A percentile compares a stretch with the other conserved stretches of the same genome.
These are phyloP conservation scores for Drosophila macrospina DNA, from an alignment of 2,888 invertebrate genomes.

Conservation along the genomic window DNA sequence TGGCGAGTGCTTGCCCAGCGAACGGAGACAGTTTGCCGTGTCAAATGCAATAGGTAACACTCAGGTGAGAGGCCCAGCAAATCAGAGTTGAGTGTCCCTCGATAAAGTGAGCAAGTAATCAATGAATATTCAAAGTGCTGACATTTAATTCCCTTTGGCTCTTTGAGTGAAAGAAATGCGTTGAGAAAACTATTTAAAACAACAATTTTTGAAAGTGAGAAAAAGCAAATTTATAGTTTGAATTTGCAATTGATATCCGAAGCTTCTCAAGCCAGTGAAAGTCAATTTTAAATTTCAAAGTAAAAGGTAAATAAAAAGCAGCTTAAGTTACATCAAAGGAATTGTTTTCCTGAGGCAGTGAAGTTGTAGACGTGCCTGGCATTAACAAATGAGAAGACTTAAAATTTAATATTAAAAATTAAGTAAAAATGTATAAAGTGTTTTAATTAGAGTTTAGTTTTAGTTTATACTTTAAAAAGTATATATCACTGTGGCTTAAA, in stretches of 20 bases:
- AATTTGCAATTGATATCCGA: background rate
- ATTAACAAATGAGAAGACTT: slow-evolving; percentile 3
- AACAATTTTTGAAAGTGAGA: background rate
- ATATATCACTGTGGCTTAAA: too few species aligned
- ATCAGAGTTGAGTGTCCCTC: slow-evolving; percentile 56
- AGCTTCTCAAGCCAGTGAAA: background rate
- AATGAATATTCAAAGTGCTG: background rate
- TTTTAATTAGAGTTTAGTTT: too few species aligned
- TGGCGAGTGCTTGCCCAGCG: slow-evolving; percentile 1
- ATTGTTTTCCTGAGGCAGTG: background rate
- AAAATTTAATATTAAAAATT: too few species aligned
- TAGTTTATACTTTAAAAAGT: too few species aligned
- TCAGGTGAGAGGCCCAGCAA: slow-evolving; percentile 46
- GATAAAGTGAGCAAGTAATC: slow-evolving; percentile 30
- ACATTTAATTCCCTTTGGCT: background rate
- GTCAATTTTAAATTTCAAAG: background rate
- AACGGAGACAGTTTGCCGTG: slow-evolving; percentile 10
- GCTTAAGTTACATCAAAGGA: slow-evolving; percentile 3
- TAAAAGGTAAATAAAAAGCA: slow-evolving; percentile 3
- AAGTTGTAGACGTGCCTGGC: slow-evolving; percentile 14
- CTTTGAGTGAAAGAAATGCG: too few species aligned
- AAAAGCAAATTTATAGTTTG: background rate
- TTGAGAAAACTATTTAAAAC: too few species aligned
- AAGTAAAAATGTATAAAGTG: background rate
- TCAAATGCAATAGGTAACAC: slow-evolving; percentile 27